Evolutionary conservation across 2,797 vertebrate species (phyloP).

Genomic region (Synanceia verrucosa): DNA sequence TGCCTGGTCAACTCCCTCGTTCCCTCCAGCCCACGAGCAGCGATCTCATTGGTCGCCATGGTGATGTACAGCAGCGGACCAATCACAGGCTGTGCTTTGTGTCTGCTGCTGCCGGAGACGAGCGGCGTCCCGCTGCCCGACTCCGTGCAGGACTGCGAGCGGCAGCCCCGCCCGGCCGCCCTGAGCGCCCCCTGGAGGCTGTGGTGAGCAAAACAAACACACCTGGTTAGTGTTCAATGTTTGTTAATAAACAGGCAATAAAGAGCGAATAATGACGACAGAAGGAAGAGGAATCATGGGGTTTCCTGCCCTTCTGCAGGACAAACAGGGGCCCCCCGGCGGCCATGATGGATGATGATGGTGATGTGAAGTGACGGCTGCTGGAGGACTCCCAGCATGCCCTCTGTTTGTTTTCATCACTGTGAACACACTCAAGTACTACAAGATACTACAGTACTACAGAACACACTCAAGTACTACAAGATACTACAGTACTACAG

Average conservation of each 20-base stretch:
- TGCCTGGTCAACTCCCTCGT: conserved; percentile 74
- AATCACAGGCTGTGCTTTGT: conserved; percentile 72
- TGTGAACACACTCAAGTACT: not conserved
- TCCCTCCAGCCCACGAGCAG: conserved; percentile 38
- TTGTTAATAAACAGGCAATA: too few species aligned
- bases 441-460: not conserved
- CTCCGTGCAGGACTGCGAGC: conserved; percentile 74
- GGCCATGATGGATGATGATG: not conserved
- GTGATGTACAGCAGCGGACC: conserved; percentile 77
- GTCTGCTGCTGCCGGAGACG: conserved; percentile 80
- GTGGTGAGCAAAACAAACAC: conserved; percentile 39
- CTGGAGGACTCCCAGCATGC: not conserved
- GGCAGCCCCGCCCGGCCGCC: conserved; percentile 41
- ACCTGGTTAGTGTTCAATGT: too few species aligned
- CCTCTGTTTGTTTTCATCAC: not conserved
- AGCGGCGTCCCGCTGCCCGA: conserved; percentile 77
- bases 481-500: not conserved
- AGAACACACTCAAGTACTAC: not conserved
- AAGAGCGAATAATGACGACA: too few species aligned
- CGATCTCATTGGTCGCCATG: conserved; percentile 79
- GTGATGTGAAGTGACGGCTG: not conserved
- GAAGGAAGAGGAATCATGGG: too few species aligned
- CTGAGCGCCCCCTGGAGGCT: conserved; percentile 23
- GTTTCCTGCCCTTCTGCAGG: too few species aligned
- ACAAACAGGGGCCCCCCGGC: too few species aligned